These are phyloP conservation scores for Plectrocnemia conspersa DNA, from an alignment of 1,140 invertebrate genomes.

Conservation along the genomic window DNA sequence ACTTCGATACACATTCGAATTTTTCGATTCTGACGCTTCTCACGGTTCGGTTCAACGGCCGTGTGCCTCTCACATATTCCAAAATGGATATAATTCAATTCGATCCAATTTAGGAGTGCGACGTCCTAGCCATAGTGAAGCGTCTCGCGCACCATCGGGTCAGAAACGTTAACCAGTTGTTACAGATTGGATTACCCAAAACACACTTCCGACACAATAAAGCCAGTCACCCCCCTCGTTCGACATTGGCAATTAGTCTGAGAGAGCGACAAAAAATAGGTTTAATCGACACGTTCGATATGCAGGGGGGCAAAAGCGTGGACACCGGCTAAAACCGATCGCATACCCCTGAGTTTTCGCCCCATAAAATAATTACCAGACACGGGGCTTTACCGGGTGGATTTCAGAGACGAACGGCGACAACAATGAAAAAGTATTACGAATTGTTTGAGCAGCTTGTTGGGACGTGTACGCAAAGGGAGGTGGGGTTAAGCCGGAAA, in stretches of 20 bases:
- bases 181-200: constrained; percentile 23
- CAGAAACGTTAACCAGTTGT: constrained; percentile 22
- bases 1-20: too few relatives aligned
- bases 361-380: constrained; percentile 27
- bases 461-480: background rate
- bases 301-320: constrained; percentile 1
- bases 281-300: constrained; percentile 29
- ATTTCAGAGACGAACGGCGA: background rate
- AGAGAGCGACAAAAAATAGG: constrained; percentile 29
- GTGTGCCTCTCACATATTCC: constrained; percentile 5
- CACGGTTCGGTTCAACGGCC: constrained; percentile 6
- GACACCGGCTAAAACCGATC: constrained; percentile 15
- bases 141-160: background rate
- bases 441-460: constrained; percentile 2
- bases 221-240: background rate
- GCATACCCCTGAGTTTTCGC: constrained; percentile 10
- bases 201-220: background rate
- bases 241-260: constrained; percentile 22
- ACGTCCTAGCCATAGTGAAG: background rate
- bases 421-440: constrained; percentile 4
- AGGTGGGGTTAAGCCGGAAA: constrained; percentile 23
- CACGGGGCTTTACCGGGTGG: constrained; percentile 15
- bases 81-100: constrained; percentile 29
- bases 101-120: constrained; percentile 27
- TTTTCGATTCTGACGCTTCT: too few relatives aligned